Conservation (phyloP, 2,113 vertebrate species). For the Melanotaenia duboulayi region DNA sequence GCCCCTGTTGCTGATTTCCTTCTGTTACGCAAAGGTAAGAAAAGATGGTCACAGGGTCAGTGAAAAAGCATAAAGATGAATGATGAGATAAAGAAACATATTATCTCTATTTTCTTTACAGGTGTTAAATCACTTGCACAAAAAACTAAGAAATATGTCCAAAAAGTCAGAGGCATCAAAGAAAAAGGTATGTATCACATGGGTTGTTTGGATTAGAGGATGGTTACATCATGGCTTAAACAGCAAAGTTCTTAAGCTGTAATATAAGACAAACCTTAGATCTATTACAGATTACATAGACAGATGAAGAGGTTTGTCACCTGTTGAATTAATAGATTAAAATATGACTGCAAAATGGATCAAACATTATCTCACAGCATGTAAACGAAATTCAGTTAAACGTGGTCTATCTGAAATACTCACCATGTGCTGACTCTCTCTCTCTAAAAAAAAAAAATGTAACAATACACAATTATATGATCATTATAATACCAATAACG, state of each 20-base stretch:
- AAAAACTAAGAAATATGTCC: slow-evolving; percentile 95
- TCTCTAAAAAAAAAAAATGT: background rate
- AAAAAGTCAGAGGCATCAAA: slow-evolving; percentile 98
- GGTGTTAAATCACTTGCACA: slow-evolving; percentile 97
- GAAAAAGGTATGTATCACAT: slow-evolving; percentile 89
- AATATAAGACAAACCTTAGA: background rate
- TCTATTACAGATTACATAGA: background rate
- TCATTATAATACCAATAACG: background rate
- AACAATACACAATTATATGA: background rate
- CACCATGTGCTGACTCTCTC: background rate
- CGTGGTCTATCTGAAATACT: background rate
- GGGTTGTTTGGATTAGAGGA: background rate
- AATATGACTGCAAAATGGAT: background rate
- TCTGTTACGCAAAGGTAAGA: slow-evolving; percentile 97
- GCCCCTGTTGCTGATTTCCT: slow-evolving; percentile 93
- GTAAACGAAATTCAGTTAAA: background rate
- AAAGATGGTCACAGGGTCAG: too few species aligned
- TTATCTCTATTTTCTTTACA: slow-evolving; percentile 67
- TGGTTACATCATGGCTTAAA: background rate
- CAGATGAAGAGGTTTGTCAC: background rate
- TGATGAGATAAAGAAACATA: background rate
- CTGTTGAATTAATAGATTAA: background rate
- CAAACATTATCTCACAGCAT: background rate
- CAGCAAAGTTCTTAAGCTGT: background rate
- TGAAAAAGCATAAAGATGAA: background rate